Evolutionary conservation across 2,797 vertebrate species (phyloP).

Genomic region (Eulemur mongoz): DNA sequence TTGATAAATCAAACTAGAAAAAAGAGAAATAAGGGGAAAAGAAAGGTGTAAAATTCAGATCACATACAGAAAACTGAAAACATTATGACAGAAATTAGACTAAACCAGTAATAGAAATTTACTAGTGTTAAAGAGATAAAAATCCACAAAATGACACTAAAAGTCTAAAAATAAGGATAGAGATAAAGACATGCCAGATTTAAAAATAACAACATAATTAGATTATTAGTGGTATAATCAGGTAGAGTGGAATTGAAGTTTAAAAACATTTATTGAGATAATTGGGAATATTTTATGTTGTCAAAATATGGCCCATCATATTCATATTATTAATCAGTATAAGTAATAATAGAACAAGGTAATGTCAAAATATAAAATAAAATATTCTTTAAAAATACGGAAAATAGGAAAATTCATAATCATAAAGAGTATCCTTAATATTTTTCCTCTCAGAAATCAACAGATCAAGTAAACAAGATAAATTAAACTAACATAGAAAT

Average conservation of each 20-base stretch:
- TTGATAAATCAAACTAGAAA: not conserved
- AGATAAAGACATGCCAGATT: not conserved
- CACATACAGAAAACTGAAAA: not conserved
- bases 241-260: not conserved
- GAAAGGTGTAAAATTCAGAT: not conserved
- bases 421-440: not conserved
- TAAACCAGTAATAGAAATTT: not conserved
- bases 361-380: conserved; percentile 3
- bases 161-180: not conserved
- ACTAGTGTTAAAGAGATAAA: not conserved
- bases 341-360: not conserved
- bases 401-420: not conserved
- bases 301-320: not conserved
- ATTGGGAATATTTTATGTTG: not conserved
- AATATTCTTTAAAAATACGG: not conserved
- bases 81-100: not conserved
- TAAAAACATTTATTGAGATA: conserved; percentile 13
- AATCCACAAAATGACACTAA: not conserved
- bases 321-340: not conserved
- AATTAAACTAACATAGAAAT: conserved; percentile 21
- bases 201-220: not conserved
- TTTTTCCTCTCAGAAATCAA: conserved; percentile 7
- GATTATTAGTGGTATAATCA: not conserved
- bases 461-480: conserved; percentile 26
- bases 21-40: not conserved